Conservation (phyloP, 2,888 invertebrate genomes). For the Drosophila kokeensis region DNA sequence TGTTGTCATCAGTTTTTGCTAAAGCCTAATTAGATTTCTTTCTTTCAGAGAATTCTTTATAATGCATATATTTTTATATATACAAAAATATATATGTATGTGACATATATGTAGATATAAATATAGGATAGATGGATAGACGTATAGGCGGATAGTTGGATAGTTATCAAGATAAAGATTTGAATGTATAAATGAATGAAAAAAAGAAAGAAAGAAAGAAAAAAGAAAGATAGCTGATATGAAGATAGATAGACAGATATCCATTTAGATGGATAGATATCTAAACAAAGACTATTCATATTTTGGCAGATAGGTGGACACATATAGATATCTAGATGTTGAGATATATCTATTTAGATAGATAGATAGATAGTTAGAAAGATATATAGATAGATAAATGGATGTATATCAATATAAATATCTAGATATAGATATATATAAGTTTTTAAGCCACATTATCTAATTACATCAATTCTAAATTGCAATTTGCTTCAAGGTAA, state of each 20-base stretch:
- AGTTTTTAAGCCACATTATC: no score
- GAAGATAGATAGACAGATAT: background rate
- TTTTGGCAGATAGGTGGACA: background rate
- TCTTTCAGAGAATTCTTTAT: background rate
- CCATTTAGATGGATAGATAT: background rate
- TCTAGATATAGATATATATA: background rate
- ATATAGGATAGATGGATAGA: background rate
- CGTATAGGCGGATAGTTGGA: background rate
- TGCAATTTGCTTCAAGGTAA: slow-evolving; percentile 7
- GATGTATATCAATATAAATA: background rate
- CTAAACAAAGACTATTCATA: background rate
- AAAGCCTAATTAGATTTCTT: background rate
- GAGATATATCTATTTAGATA: background rate
- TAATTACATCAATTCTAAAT: background rate
- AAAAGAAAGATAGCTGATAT: background rate
- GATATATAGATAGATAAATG: background rate
- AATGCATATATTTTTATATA: background rate
- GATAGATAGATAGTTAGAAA: background rate
- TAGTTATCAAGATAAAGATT: background rate
- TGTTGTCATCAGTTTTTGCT: background rate
- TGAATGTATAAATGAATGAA: background rate
- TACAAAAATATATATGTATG: background rate
- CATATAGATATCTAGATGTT: background rate
- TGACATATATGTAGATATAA: background rate
- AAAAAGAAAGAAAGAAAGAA: no score